These are phyloP conservation scores for Pterocles orientalis DNA, from an alignment of 2,113 vertebrate species.

Conservation along the genomic window DNA sequence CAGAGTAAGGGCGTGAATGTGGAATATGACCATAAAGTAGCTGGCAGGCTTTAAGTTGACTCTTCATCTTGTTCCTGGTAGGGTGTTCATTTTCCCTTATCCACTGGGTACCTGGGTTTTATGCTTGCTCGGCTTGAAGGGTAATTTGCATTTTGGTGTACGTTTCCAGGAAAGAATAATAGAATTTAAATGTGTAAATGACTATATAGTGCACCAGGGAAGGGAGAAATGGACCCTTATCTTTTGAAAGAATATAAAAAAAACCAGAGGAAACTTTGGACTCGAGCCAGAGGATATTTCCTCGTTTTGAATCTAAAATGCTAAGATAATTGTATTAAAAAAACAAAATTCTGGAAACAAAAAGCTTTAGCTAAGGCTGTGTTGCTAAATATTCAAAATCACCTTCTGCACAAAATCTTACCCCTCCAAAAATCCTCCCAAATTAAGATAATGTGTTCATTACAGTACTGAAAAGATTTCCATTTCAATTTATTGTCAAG, in stretches of 20 bases:
- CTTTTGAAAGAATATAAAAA: neutral
- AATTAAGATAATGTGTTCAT: conserved; percentile 63
- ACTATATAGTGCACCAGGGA: neutral
- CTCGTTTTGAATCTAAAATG: conserved; percentile 12
- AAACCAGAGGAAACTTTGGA: neutral
- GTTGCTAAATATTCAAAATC: conserved; percentile 48
- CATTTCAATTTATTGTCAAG: conserved; percentile 61
- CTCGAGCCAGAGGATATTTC: conserved; percentile 1
- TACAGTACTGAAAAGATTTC: conserved; percentile 44
- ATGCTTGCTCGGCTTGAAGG: neutral
- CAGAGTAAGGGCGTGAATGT: neutral
- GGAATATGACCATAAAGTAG: neutral
- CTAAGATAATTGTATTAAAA: neutral
- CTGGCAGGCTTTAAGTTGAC: neutral
- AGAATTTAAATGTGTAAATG: neutral
- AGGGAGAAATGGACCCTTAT: neutral
- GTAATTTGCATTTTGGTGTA: conserved; percentile 26
- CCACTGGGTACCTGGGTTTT: neutral
- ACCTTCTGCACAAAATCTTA: conserved; percentile 23
- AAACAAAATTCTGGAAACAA: conserved; percentile 1
- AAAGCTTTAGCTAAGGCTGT: conserved; percentile 14
- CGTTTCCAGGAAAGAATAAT: neutral
- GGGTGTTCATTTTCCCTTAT: neutral
- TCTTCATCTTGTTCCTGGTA: neutral
- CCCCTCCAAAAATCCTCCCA: neutral